Evolutionary conservation across 2,797 vertebrate genomes (phyloP), one percentile per base, ranked within the genome.

Genomic region (Champsocephalus gunnari): DNA sequence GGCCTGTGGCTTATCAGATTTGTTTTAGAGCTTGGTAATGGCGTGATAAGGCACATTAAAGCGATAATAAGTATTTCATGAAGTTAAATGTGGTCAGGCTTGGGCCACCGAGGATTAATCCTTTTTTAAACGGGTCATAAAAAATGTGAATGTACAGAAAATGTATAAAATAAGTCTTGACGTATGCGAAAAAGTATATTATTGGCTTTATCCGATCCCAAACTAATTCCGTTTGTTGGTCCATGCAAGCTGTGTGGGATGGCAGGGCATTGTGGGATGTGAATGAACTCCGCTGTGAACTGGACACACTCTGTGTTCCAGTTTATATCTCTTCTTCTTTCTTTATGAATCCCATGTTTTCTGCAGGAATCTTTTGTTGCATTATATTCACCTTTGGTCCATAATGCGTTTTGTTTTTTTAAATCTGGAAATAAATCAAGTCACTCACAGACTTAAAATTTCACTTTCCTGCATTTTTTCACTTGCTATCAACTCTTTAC

Each of bases 61-160:
- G 74, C 44, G 63, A 88, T 89, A 89, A 90, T 93, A 88, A 88
- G 82, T 87, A 78, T 92, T 92, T 87, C 90, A 91, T 89, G 72
- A 86, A 85, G 83, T 87, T 70, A 86, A 91, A 88, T 71, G 74
- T 81, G 79, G 64, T 73, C 55, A 73, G 70, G 65, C 75, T 56
- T 0, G 11, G 47, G 64, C 76, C 51, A 45, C 28, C 2, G 75
- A 80, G 64, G 78, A 81, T 67, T 82, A 68, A 87, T 86, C 61
- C 53, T 56, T 72, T 80, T 85, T 81, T 58, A 65, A 89, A 82
- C 24, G 45, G 70, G 48, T 70, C 73, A 80, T 70, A 60, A 55
- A 87, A 65, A 83, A 55, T 73, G 16, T 70, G 77, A 75, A 75
- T 66, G 34, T 48, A 53, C 21, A 19, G 64, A 21, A 21, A 21